These are phyloP conservation scores for Pollenia labialis DNA, from an alignment of 2,888 invertebrate genomes.

Conservation along the genomic window DNA sequence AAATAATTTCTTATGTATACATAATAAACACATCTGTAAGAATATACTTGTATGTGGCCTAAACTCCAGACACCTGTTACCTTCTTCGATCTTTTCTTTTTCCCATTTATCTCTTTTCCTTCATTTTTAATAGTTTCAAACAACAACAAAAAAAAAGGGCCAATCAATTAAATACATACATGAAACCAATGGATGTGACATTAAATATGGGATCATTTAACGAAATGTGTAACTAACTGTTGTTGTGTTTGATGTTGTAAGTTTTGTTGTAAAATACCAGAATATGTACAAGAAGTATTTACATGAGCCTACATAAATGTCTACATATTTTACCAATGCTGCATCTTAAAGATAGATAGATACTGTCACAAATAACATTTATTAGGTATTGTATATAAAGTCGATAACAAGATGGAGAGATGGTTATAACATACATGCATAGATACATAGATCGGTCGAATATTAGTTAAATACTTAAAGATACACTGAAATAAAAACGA, in stretches of 20 bases:
- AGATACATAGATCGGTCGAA: not conserved
- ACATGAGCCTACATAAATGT: not conserved
- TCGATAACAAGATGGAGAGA: constrained; percentile 41
- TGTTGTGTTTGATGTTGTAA: not conserved
- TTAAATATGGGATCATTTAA: constrained; percentile 43
- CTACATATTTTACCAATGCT: not conserved
- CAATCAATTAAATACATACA: constrained; percentile 53
- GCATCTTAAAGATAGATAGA: not conserved
- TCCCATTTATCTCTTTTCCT: not conserved
- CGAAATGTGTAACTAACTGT: constrained; percentile 42
- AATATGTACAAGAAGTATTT: not conserved
- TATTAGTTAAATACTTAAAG: not conserved
- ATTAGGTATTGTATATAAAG: constrained; percentile 39
- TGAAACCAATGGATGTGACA: constrained; percentile 27
- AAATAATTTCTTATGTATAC: not conserved
- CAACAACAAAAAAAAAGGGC: not conserved
- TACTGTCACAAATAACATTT: constrained; percentile 44
- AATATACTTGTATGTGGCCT: not conserved
- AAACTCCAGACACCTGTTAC: constrained; percentile 55
- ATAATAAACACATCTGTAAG: not conserved
- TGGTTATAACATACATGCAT: not conserved
- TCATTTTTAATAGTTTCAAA: constrained; percentile 26
- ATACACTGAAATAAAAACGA: not conserved
- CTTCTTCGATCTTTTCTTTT: constrained; percentile 22
- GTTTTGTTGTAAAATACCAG: not conserved